Percentiles rank a stretch among this genome's conserved stretches.
These are phyloP conservation scores for Acrocephalus arundinaceus DNA, from an alignment of 2,113 vertebrate species.

Conservation along the genomic window DNA sequence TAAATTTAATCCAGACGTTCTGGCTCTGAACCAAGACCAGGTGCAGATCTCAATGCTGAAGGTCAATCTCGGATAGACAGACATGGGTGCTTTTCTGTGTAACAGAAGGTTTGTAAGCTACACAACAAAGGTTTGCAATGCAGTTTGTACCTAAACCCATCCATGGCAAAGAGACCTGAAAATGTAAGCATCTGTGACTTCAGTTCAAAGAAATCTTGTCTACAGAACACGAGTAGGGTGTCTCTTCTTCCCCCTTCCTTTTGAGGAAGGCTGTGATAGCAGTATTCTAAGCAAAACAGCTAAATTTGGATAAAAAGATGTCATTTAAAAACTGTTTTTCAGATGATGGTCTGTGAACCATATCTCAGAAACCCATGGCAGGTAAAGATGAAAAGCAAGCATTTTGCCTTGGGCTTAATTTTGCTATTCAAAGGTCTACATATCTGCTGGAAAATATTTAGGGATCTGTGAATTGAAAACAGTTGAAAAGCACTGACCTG, in stretches of 20 bases:
- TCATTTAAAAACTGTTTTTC: background rate
- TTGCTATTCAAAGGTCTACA: background rate
- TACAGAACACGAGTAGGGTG: background rate
- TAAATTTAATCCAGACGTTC: background rate
- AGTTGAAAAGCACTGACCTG: conserved; percentile 37
- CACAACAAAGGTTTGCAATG: background rate
- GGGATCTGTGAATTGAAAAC: conserved; percentile 9
- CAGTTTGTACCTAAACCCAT: background rate
- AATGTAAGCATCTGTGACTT: background rate
- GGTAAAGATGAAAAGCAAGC: conserved; percentile 6
- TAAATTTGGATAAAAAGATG: background rate
- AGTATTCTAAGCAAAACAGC: background rate
- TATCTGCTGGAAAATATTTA: background rate
- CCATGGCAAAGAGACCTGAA: background rate
- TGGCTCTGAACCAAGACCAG: background rate
- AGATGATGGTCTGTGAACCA: rapidly evolving
- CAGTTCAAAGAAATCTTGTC: background rate
- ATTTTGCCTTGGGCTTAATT: conserved; percentile 24
- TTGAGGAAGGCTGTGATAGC: background rate
- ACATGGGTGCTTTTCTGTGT: background rate
- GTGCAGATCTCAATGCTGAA: background rate
- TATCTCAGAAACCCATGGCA: background rate
- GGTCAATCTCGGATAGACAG: background rate
- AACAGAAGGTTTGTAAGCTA: background rate
- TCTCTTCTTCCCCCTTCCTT: background rate